Percentiles rank a stretch among this genome's conserved stretches.
Evolutionary conservation across 2,113 vertebrate genomes (phyloP).

Genomic region (Chloropsis hardwickii): DNA sequence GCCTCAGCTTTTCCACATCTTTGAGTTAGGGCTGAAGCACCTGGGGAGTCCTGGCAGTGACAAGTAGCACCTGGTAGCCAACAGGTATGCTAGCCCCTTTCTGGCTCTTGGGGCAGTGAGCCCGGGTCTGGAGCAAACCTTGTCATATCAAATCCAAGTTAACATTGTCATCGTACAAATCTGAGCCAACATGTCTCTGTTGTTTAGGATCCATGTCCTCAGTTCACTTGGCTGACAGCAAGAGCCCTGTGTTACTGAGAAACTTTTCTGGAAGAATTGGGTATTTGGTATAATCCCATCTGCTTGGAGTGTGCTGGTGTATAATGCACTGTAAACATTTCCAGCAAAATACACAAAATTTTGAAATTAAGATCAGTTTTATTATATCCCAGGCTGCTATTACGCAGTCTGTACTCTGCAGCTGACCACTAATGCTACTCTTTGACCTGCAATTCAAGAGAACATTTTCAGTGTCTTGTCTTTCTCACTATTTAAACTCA

Average conservation of each 20-base stretch:
- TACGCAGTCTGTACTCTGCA: not conserved
- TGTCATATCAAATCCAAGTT: not conserved
- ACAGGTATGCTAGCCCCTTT: not conserved
- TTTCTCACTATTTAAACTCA: not conserved
- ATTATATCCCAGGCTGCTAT: not conserved
- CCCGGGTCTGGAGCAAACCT: not conserved
- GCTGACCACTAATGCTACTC: not conserved
- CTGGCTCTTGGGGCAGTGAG: not conserved
- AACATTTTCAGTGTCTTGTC: not conserved
- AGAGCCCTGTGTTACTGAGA: not conserved
- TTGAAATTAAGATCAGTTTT: not conserved
- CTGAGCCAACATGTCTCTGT: fast-evolving
- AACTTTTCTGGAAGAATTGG: not conserved
- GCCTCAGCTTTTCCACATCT: not conserved
- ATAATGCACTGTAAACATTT: not conserved
- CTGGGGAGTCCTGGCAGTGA: not conserved
- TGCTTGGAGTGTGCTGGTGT: not conserved
- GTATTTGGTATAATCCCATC: not conserved
- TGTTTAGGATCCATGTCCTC: not conserved
- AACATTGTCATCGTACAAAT: not conserved
- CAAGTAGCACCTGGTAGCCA: not conserved
- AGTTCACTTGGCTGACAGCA: not conserved
- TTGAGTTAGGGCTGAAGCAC: not conserved
- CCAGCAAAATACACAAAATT: not conserved
- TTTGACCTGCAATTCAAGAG: not conserved